Conservation (phyloP, 2,888 invertebrate genomes). For the Phaonia tiefii region DNA sequence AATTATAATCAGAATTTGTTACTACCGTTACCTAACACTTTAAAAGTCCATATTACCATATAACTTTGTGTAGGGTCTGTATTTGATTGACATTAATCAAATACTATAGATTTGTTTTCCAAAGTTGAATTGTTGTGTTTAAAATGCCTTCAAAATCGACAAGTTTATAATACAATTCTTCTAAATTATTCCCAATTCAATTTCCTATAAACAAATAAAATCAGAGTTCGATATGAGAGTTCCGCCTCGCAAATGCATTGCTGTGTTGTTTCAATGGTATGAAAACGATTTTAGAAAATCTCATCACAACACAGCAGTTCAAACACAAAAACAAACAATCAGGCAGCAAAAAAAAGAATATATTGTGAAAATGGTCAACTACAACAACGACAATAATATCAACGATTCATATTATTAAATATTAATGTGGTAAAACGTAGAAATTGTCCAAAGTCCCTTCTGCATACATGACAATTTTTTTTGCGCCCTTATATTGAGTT, state of each 20-base stretch:
- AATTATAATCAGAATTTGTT: no score
- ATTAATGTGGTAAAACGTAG: constrained; percentile 75
- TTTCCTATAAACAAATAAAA: constrained; percentile 77
- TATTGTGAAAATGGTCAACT: constrained; percentile 56
- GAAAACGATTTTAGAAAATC: constrained; percentile 55
- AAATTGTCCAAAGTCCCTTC: constrained; percentile 71
- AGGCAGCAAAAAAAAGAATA: no score
- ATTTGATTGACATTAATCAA: constrained; percentile 38
- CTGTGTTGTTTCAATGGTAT: background rate
- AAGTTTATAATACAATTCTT: constrained; percentile 50
- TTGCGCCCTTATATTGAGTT: constrained; percentile 39
- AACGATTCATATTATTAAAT: constrained; percentile 78
- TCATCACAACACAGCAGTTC: constrained; percentile 61
- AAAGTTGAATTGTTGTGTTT: background rate
- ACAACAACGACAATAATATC: constrained; percentile 65
- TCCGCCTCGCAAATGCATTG: background rate
- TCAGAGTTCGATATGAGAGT: constrained; percentile 68
- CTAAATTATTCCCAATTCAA: constrained; percentile 75
- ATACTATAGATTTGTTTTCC: constrained; percentile 16
- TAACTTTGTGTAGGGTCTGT: constrained; percentile 9
- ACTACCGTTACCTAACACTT: no score
- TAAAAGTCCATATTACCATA: no score
- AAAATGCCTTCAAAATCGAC: constrained; percentile 48
- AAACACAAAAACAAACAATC: constrained; percentile 59
- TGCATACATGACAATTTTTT: background rate